Base-by-base conservation (phyloP, 2,888 invertebrate genomes). In the Melolontha melolontha region DNA sequence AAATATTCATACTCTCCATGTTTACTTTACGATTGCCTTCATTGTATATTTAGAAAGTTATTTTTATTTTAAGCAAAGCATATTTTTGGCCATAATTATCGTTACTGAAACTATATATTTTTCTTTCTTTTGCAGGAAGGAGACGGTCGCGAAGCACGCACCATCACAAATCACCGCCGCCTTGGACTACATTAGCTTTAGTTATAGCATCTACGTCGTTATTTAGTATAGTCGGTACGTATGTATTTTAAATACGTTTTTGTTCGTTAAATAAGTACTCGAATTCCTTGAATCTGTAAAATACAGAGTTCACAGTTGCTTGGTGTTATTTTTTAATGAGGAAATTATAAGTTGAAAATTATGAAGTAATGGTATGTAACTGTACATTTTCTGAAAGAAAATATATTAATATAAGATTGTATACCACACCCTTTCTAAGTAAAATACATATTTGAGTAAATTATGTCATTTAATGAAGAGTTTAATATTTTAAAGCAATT, bases 141-240 rank as follows among this genome's bases (percentile, higher is more conserved):
- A 82, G 83, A 83, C 82, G 83, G 79, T 75, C 78, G 70, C 71
- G 72, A 34, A 78, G 79, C 74, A 75, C 78, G 67, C 79, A 79
- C 73, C 77, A 78, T 71, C 80, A 80, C 72, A 82, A 82, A 76
- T 81, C 80, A 73, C 82, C 83, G 72, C 82, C 82, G 67, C 79
- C 81, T 75, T 81, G 81, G 81, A 79, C 81, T 75, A 80, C 82
- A 77, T 79, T 83, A 81, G 80, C 80, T 76, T 77, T 82, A 82
- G 80, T 83, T 75, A 77, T 82, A 81, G 79, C 79, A 71, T 79
- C 81, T 75, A 82, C 81, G 75, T 75, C 77, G 70, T 81, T 83
- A 80, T 79, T 82, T 80, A 83, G 80, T 81, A 81, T 83, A 82
- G 82, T 82, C 77, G 83, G 83, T 83, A 77, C 82, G 83, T 82